phyloP scores from a whole-genome alignment of 2,113 vertebrate genomes.

The Neolamprologus sp. region DNA sequence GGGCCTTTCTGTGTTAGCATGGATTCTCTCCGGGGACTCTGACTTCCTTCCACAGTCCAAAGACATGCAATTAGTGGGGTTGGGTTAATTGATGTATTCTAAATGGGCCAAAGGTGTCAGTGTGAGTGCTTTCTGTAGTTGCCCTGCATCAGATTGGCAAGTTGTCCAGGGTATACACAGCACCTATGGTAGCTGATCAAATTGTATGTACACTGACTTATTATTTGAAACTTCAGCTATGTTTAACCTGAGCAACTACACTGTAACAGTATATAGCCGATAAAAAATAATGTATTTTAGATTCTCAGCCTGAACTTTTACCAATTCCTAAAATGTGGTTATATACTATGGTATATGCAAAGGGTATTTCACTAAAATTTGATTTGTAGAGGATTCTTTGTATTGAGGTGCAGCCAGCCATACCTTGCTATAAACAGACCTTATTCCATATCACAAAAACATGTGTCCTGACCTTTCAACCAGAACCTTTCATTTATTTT shows the following conservation, averaged over 20 bases:
- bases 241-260: background rate
- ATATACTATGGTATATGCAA: background rate
- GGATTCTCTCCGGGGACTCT: background rate
- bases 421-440: conserved; percentile 44
- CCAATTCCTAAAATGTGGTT: background rate
- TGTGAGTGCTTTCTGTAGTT: background rate
- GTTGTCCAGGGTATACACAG: background rate
- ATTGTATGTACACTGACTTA: background rate
- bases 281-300: background rate
- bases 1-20: background rate
- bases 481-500: conserved; percentile 91
- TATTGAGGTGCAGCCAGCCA: conserved; percentile 30
- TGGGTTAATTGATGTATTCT: background rate
- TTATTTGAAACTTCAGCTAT: background rate
- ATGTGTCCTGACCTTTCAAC: conserved; percentile 95
- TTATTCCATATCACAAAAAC: conserved; percentile 91
- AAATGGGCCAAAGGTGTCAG: background rate
- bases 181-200: background rate
- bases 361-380: background rate
- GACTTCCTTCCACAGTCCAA: background rate
- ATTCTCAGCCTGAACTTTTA: background rate
- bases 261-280: background rate
- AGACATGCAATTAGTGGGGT: background rate
- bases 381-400: conserved; percentile 12
- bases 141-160: background rate